Evolutionary conservation across 2,888 invertebrate genomes (phyloP).

Genomic region (Eupithecia abbreviata): DNA sequence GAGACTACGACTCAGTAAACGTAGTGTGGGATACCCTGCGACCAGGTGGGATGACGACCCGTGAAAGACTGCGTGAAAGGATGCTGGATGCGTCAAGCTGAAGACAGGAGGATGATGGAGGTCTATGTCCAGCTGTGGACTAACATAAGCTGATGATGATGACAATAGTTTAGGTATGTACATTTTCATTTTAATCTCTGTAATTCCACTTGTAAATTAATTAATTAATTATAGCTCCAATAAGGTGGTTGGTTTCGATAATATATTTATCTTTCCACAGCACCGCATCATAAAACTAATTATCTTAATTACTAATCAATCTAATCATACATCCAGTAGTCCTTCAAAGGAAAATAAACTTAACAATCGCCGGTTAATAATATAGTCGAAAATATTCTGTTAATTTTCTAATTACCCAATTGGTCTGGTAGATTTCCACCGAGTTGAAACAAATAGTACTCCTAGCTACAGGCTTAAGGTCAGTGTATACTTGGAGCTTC

Average conservation of each 20-base stretch:
- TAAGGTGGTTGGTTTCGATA: background rate
- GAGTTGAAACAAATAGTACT: background rate
- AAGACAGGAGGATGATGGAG: too few relatives aligned
- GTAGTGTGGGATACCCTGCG: too few relatives aligned
- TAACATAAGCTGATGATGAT: too few relatives aligned
- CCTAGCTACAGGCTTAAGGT: background rate
- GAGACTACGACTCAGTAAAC: too few relatives aligned
- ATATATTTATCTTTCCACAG: background rate
- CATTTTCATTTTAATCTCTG: background rate
- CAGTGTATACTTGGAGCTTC: constrained; percentile 6
- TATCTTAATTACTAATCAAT: background rate
- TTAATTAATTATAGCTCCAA: background rate
- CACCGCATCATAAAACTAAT: background rate
- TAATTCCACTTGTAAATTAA: background rate
- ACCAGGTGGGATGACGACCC: too few relatives aligned
- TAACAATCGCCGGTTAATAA: background rate
- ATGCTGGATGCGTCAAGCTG: too few relatives aligned
- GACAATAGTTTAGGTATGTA: background rate
- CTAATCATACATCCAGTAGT: background rate
- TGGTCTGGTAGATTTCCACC: background rate
- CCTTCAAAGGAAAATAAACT: background rate
- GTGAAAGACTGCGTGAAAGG: too few relatives aligned
- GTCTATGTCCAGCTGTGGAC: too few relatives aligned
- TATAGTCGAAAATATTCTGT: background rate
- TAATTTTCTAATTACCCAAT: background rate